These are phyloP conservation scores for Nomia melanderi DNA, from an alignment of 1,140 invertebrate species.

Conservation along the genomic window DNA sequence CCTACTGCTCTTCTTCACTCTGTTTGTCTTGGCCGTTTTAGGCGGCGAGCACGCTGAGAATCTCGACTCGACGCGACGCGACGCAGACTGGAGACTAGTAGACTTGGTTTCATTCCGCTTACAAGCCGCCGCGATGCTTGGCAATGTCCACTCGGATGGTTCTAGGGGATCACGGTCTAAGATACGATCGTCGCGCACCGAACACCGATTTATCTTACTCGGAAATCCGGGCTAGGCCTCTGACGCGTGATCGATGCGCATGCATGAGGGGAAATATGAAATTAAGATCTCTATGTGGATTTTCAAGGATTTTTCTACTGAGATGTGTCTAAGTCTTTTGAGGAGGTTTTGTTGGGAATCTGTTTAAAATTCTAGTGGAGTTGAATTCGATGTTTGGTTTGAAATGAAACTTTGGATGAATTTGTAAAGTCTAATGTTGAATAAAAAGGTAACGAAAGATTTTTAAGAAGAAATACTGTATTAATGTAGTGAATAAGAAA, in stretches of 20 bases:
- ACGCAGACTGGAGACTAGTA: too few species aligned
- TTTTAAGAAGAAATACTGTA: too few species aligned
- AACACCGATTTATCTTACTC: constrained; percentile 26
- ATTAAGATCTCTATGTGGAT: constrained; percentile 16
- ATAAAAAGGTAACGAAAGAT: too few species aligned
- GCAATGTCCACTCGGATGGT: constrained; percentile 21
- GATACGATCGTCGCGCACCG: constrained; percentile 22
- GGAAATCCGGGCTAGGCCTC: background rate
- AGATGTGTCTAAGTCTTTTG: too few species aligned
- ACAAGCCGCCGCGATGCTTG: background rate
- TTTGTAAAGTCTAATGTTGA: too few species aligned
- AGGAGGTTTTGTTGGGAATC: too few species aligned
- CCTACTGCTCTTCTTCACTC: background rate
- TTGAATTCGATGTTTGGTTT: too few species aligned
- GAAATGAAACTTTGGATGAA: too few species aligned
- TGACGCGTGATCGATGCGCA: constrained; percentile 20
- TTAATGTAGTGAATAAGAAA: too few species aligned
- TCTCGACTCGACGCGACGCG: constrained; percentile 6
- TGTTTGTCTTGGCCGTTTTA: constrained; percentile 21
- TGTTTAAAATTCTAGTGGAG: too few species aligned
- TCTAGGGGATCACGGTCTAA: constrained; percentile 12
- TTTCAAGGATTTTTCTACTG: too few species aligned
- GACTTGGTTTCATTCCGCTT: background rate
- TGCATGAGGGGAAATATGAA: constrained; percentile 20
- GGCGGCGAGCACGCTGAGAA: constrained; percentile 12